Evolutionary conservation across 2,797 vertebrate genomes (phyloP), one percentile per base, ranked within the genome.

Genomic region (Etheostoma perlongum): DNA sequence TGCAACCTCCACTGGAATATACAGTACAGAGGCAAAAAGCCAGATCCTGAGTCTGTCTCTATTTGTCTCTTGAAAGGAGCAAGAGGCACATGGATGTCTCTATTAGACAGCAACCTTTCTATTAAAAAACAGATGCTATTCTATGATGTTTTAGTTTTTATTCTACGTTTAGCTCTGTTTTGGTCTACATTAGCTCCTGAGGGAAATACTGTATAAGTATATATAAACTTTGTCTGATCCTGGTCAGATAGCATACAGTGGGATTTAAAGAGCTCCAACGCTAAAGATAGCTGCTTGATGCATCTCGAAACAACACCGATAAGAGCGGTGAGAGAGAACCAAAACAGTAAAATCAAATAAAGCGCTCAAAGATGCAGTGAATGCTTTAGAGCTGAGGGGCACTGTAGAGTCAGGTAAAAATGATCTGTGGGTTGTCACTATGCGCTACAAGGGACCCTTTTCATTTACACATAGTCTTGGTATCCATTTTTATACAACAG

Each of bases 1-100:
- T 92, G 87, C 90, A 92, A 75, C 90, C 88, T 91, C 84, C 88
- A 79, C 89, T 93, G 90, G 87, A 93, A 91, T 89, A 92, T 89
- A 92, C 86, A 87, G 85, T 72, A 69, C 62, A 69, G 74, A 87
- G 58, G 83, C 89, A 85, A 90, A 76, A 86, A 89, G 87, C 77
- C 79, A 85, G 75, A 89, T 78, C 83, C 71, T 23, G 47, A 63
- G 79, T 76, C 75, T 59, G 66, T 73, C 66, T 76, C 58, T 80
- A 67, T 87, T 76, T 82, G 72, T 85, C 71, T 87, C 57, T 77
- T 23, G 14, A 74, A 72, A 64, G 23, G 8, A 61, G 10, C n/a
- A 1, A 67, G 27, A 19, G 0, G n/a, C 18, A 33, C 62, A 58
- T 15, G 40, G 25, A 44, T 58, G n/a, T n/a, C n/a, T n/a, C n/a